Evolutionary conservation across 2,888 invertebrate species (phyloP).

Genomic region (Apantesis nais): DNA sequence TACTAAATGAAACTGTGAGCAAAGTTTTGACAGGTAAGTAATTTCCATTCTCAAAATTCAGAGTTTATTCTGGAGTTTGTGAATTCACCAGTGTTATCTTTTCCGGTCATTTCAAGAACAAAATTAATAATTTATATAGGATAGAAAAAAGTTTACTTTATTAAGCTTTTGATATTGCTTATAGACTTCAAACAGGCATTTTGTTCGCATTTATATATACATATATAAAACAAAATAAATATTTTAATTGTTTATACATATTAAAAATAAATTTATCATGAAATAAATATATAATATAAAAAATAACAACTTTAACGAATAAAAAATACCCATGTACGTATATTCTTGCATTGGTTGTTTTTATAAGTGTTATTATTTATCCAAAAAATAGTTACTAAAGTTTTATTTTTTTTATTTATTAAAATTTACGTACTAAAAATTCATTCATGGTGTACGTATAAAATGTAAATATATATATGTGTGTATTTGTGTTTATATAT

Average conservation of each 20-base stretch:
- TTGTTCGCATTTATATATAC: neutral
- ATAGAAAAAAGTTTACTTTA: constrained; percentile 16
- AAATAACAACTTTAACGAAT: no score
- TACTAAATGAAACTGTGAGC: constrained; percentile 37
- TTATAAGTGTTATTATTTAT: no score
- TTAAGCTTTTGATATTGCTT: constrained; percentile 4
- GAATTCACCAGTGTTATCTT: constrained; percentile 39
- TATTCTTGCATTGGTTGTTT: no score
- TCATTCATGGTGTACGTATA: no score
- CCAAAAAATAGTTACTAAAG: no score
- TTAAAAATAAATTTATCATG: no score
- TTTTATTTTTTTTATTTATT: no score
- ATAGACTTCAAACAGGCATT: neutral
- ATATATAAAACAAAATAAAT: neutral
- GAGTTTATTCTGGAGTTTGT: constrained; percentile 29
- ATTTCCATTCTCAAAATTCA: constrained; percentile 38
- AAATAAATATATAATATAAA: no score
- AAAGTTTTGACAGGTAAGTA: constrained; percentile 46
- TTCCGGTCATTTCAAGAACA: constrained; percentile 32
- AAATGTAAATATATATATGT: no score
- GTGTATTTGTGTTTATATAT: no score
- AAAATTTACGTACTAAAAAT: no score
- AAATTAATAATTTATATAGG: constrained; percentile 30
- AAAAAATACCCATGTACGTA: no score
- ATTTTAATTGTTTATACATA: neutral